Evolutionary conservation across 2,113 vertebrate genomes (phyloP).

Genomic region (Cathartes aura): DNA sequence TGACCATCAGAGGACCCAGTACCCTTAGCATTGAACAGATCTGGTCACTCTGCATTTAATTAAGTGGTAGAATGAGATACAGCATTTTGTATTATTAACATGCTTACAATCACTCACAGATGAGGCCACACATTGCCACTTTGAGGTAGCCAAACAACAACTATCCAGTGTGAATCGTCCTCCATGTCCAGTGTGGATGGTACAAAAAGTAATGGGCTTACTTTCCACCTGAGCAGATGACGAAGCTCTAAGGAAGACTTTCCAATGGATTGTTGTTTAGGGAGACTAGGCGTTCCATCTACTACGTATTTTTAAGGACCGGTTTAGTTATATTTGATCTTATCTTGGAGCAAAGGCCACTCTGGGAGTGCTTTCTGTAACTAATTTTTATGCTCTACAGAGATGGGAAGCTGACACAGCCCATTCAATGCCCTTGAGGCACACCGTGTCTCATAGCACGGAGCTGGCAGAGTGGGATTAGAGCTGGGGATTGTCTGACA

Average conservation of each 20-base stretch:
- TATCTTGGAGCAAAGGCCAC: not conserved
- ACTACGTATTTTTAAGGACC: not conserved
- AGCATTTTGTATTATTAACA: not conserved
- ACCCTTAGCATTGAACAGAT: not conserved
- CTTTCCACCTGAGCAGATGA: not conserved
- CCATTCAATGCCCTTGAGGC: not conserved
- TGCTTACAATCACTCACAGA: not conserved
- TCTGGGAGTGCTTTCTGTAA: not conserved
- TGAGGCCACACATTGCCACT: not conserved
- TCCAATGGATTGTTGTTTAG: not conserved
- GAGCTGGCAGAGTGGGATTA: not conserved
- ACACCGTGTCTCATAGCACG: not conserved
- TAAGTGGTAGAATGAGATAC: not conserved
- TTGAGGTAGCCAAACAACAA: not conserved
- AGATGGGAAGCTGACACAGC: not conserved
- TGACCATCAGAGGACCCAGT: not conserved
- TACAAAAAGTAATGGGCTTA: not conserved
- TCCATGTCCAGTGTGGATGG: rapidly evolving
- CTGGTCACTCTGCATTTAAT: not conserved
- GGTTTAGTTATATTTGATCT: not conserved
- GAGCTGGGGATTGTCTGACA: not conserved
- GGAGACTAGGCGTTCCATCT: not conserved
- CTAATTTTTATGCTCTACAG: not conserved
- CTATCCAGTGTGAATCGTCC: not conserved
- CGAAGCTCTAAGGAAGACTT: not conserved